Conservation (phyloP, 2,797 vertebrate species). For the Siniperca undulata region DNA sequence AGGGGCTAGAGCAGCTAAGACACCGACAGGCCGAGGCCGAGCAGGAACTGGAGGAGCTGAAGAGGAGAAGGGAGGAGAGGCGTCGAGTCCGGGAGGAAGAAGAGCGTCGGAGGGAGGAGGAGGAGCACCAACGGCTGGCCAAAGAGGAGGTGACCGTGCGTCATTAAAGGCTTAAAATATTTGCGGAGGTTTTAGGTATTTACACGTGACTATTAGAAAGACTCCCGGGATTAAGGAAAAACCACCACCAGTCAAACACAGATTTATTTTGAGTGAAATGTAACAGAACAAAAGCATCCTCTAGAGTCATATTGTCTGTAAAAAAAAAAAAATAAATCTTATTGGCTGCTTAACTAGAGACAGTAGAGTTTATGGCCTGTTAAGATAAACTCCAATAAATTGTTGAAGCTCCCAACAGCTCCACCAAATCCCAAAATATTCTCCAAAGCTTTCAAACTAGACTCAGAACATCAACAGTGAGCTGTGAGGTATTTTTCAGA, state of each 20-base stretch:
- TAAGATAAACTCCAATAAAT: background rate
- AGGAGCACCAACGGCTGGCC: constrained; percentile 71
- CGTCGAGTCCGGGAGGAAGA: constrained; percentile 73
- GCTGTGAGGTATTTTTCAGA: background rate
- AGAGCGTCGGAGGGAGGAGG: constrained; percentile 69
- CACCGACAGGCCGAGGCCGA: constrained; percentile 81
- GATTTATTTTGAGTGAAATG: too few species aligned
- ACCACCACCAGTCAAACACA: background rate
- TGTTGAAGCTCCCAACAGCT: background rate
- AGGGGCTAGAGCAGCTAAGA: constrained; percentile 79
- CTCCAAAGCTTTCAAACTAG: background rate
- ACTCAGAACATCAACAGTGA: background rate
- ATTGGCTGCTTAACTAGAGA: background rate
- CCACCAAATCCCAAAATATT: background rate
- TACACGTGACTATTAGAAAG: background rate
- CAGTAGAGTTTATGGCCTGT: background rate
- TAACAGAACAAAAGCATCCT: background rate
- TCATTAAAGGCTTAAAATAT: background rate
- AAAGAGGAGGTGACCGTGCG: constrained; percentile 80
- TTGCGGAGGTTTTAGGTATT: background rate
- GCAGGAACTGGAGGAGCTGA: constrained; percentile 86
- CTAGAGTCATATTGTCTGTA: background rate
- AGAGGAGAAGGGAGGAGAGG: constrained; percentile 79
- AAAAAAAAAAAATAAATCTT: background rate
- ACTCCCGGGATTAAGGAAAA: background rate